Base-by-base conservation (phyloP, 2,113 vertebrate species). In the Micromys minutus region DNA sequence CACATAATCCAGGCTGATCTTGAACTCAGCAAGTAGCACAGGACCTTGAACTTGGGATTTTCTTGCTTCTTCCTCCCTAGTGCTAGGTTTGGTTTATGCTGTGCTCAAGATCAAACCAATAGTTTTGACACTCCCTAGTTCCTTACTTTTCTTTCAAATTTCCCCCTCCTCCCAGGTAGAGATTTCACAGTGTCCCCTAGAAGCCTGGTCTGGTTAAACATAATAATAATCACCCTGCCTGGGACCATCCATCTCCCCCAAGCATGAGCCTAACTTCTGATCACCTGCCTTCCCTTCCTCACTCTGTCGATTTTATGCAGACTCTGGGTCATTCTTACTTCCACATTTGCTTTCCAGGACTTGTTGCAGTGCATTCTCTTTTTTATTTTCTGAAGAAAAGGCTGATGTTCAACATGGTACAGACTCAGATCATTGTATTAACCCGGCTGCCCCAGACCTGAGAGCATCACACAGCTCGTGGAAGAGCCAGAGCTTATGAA, bases 111-210 rank as follows among this genome's bases (percentile, higher is more conserved):
- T 8, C 7, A 2, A 86, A 67, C 19, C 31, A 47, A 50, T 45
- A 19, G 45, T 36, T 86, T 50, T 2, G 1, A 67, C 19, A 50
- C 3, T n/a, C 83, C 42, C 42, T 21, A 22, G 61, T 22, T 39
- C 59, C 63, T 84, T 45, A 8, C 26, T 84, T 75, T 96, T 84
- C 90, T 80, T 96, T 87, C 67, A 61, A 67, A 7, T 94, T 88
- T 55, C 52, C 55, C 74, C 47, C 19, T 88, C 61, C 52, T 47
- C 74, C 47, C 19, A 61, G 16, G 79, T 17, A 47, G 71, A 93
- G 69, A 88, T 16, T 29, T 34, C 26, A 65, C n/a, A 42, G 1
- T 89, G 45, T 92, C n/a, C 65, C 94, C 76, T 83, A 50, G 86
- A 96, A 94, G 61, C 57, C 21, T 55, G 16, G 69, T 52, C 79